Evolutionary conservation across 2,888 invertebrate species (phyloP), one percentile per base, ranked within the genome.

Genomic region (Brachypterus glaber): DNA sequence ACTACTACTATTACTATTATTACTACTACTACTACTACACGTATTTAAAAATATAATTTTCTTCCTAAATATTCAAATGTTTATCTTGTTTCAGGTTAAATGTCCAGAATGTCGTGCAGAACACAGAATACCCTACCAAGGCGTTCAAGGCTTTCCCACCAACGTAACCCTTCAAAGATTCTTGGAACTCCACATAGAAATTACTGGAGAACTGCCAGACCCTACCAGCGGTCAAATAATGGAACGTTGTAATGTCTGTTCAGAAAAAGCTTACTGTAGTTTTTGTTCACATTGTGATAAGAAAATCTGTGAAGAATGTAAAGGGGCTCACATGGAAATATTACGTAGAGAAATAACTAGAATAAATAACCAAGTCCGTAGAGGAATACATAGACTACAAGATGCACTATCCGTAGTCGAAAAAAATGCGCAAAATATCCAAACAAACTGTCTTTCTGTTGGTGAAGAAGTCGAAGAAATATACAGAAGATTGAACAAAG

Each of bases 31-130:
- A n/a, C n/a, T n/a, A n/a, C n/a, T n/a, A n/a, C n/a, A n/a, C n/a
- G n/a, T n/a, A n/a, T n/a, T n/a, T n/a, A n/a, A n/a, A n/a, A n/a
- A n/a, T n/a, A n/a, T n/a, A n/a, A n/a, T n/a, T n/a, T n/a, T n/a
- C n/a, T n/a, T n/a, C n/a, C n/a, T 29, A 12, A 29, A 29, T 9
- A 7, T 29, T 29, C 25, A 24, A 8, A 26, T 9, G 11, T 12
- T 24, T 9, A 8, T 27, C 13, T 38, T 14, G 34, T 59, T 64
- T 12, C 68, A 86, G 86, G 88, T 95, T 44, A 92, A 92, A 75
- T 96, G 96, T 72, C 96, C 96, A 60, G 95, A 96, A 79, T 96
- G 96, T 66, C 81, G 95, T 45, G 91, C 92, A 41, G 95, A 95
- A 69, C 95, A 95, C 71, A 78, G 92, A 52, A 91, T 95, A 58